Base-by-base conservation (phyloP, 2,113 vertebrate species). In the Crotalus viridis region DNA sequence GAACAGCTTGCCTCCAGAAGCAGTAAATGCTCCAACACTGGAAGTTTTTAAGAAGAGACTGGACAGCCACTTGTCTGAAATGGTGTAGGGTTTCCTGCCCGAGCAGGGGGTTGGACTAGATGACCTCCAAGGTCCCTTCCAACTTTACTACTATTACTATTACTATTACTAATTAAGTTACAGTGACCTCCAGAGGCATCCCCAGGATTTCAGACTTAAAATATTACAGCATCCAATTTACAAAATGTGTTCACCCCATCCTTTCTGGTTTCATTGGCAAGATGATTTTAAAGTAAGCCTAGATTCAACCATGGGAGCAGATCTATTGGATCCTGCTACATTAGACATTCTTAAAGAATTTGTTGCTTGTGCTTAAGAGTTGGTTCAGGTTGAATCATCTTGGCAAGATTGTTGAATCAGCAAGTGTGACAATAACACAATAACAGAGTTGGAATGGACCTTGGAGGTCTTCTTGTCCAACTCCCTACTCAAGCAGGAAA, bases 181-280 rank as follows among this genome's bases (percentile, higher is more conserved):
- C 39, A 39, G 93, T 96, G 97, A 95, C 96, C 96, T 95, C 97
- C 96, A 95, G 94, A 91, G 97, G 96, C 15, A n/a, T 24, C n/a
- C 17, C 0, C 22, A 85, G 21, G 24, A 85, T 56, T 57, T 69
- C 64, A 13, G 15, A 52, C 5, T 39, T 91, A 55, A 91, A 39
- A 52, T n/a, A 89, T 22, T 22, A 57, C 21, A 52, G 5, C 4
- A 39, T 57, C 22, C 48, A 87, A 87, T 57, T 21, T 57, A 39
- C 9, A n/a, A 51, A 51, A 90, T 48, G 43, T 19, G 26, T 90
- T 61, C 15, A 90, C 3, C 59, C 43, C 43, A 21, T 15, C 57
- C 43, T n/a, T 90, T 46, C n/a, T 69, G n/a, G n/a, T 85, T 85
- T 85, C 19, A 46, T 85, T 39, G 39, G 81, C 81, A 55, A 17